Evolutionary conservation across 2,113 vertebrate species (phyloP).

Genomic region (Mirza zaza): DNA sequence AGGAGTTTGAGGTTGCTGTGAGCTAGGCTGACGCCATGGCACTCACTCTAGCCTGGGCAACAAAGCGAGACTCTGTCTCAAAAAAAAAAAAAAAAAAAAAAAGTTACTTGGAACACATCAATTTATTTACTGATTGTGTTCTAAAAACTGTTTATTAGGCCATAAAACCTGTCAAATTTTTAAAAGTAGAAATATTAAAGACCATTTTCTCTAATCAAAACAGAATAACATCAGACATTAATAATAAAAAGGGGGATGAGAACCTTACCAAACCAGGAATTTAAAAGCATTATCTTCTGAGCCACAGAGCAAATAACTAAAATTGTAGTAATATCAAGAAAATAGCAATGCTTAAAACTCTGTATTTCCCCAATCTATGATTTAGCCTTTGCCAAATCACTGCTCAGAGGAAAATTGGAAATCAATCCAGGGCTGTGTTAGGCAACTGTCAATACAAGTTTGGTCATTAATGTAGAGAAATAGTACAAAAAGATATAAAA

Average conservation of each 20-base stretch:
- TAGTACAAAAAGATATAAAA: conserved; percentile 33
- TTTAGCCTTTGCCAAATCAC: conserved; percentile 30
- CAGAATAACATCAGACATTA: not conserved
- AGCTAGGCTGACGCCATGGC: too few species aligned
- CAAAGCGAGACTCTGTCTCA: too few species aligned
- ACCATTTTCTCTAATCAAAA: not conserved
- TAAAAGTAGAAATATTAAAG: conserved; percentile 5
- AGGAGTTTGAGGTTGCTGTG: too few species aligned
- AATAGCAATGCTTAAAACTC: not conserved
- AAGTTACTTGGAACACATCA: not conserved
- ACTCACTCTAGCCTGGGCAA: too few species aligned
- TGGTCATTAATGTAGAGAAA: not conserved
- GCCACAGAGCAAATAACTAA: not conserved
- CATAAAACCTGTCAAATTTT: not conserved
- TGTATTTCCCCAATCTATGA: not conserved
- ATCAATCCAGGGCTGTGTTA: not conserved
- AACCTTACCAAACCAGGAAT: not conserved
- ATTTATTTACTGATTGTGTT: not conserved
- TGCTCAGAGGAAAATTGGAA: conserved; percentile 18
- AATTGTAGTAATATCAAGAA: not conserved
- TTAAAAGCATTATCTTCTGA: conserved; percentile 33
- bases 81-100: too few species aligned
- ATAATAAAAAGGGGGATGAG: not conserved
- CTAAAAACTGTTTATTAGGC: not conserved
- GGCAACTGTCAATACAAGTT: not conserved